Conservation (phyloP, 2,797 vertebrate genomes). For the Harpagifer antarcticus region DNA sequence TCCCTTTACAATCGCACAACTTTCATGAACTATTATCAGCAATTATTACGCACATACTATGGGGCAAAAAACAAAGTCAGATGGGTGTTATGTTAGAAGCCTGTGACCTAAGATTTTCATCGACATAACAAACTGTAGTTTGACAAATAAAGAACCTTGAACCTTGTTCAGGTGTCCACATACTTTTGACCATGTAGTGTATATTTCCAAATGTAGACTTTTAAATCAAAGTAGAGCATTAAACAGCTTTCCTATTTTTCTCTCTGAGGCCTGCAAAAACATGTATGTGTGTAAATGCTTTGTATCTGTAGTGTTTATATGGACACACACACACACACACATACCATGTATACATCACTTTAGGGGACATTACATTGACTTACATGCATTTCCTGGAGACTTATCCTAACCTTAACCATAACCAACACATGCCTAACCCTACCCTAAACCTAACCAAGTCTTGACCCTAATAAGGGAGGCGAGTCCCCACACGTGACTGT, state of each 20-base stretch:
- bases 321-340: too few relatives aligned
- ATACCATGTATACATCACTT: too few relatives aligned
- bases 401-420: too few relatives aligned
- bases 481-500: too few relatives aligned
- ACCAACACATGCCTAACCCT: too few relatives aligned
- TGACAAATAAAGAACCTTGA: too few relatives aligned
- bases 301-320: slow-evolving; percentile 20
- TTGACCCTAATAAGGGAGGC: too few relatives aligned
- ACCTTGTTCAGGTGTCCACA: background rate
- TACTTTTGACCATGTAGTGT: background rate
- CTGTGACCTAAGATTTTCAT: too few relatives aligned
- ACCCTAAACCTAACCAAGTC: too few relatives aligned
- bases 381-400: too few relatives aligned
- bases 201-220: background rate
- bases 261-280: slow-evolving; percentile 9
- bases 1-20: background rate
- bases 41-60: background rate
- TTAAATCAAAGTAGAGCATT: background rate
- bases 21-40: background rate
- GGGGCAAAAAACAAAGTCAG: background rate
- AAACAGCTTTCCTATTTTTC: background rate
- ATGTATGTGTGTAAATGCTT: slow-evolving; percentile 6
- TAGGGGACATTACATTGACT: too few relatives aligned
- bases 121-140: too few relatives aligned
- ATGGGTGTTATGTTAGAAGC: background rate